Base-by-base conservation (phyloP, 2,113 vertebrate species). In the Saguinus imperator region DNA sequence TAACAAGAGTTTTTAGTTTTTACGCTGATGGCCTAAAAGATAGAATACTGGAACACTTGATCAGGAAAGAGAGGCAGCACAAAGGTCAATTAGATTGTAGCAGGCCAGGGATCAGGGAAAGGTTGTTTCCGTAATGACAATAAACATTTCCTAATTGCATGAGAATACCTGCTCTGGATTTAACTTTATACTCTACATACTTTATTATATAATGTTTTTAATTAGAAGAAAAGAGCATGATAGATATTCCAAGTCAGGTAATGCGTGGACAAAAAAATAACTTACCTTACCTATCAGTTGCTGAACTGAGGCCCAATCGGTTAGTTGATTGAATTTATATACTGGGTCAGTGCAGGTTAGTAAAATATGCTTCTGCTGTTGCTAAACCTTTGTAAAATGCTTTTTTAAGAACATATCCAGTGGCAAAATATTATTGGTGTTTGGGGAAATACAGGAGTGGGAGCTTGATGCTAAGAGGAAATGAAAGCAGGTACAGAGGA, bases 61-160 rank as follows among this genome's bases (percentile, higher is more conserved):
- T 66, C 45, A 40, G 27, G 48, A 83, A 94, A 94, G 50, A 83
- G 43, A 91, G 66, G 50, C 45, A 75, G 32, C 20, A 48, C 23
- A 93, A 81, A 64, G 14, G 27, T 55, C 45, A 91, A 11, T 17
- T 13, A 37, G 18, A 37, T 7, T 25, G 52, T 40, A 66, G 25
- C 12, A 84, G 37, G 3, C 6, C 45, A 37, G 12, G 10, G 37
- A 88, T 82, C 57, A 83, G 37, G 12, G 25, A 88, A 93, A 70
- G 17, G 35, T 35, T 16, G n/a, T 55, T 87, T 87, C 77, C 73
- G 40, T 88, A 75, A 75, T 95, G n/a, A 95, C 84, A 88, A 80
- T 75, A 52, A 48, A 37, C 14, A 17, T 73, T 27, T 72, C 45
- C 20, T 88, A 80, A 70, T 76, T 75, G 52, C 35, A 52, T 37